Evolutionary conservation across 2,113 vertebrate species (phyloP).

Genomic region (Donacobius atricapilla): DNA sequence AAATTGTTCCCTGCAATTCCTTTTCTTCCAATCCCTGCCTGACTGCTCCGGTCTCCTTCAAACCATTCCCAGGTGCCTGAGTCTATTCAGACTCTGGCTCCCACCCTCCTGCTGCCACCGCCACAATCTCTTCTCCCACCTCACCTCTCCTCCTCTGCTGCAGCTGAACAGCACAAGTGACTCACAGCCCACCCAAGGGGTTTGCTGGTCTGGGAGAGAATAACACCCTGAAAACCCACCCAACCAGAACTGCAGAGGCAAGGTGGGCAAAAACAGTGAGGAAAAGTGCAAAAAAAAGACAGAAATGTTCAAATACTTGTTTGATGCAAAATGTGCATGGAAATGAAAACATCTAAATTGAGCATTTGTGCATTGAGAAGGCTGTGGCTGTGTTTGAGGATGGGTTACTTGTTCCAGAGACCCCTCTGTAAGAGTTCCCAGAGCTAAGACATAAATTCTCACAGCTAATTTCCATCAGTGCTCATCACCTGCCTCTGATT

Average conservation of each 20-base stretch:
- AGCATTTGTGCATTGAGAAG: background rate
- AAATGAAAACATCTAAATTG: background rate
- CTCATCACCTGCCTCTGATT: background rate
- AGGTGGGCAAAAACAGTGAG: background rate
- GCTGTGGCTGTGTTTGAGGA: background rate
- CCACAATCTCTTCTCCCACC: background rate
- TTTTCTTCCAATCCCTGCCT: background rate
- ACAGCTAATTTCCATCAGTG: background rate
- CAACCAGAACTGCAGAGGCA: background rate
- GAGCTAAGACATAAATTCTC: background rate
- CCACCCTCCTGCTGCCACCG: background rate
- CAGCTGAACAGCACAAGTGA: background rate
- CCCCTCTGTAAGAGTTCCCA: background rate
- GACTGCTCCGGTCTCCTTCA: background rate
- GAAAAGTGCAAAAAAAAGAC: background rate
- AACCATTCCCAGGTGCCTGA: background rate
- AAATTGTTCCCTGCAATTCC: background rate
- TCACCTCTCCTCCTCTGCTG: background rate
- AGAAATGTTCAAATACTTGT: background rate
- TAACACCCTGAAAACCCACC: background rate
- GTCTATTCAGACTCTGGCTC: background rate
- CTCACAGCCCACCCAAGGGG: background rate
- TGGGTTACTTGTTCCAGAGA: background rate
- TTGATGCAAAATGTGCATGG: background rate
- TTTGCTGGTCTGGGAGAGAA: background rate